phyloP scores from a whole-genome alignment of 1,140 invertebrate species.

The Neoseiulus cucumeris region DNA sequence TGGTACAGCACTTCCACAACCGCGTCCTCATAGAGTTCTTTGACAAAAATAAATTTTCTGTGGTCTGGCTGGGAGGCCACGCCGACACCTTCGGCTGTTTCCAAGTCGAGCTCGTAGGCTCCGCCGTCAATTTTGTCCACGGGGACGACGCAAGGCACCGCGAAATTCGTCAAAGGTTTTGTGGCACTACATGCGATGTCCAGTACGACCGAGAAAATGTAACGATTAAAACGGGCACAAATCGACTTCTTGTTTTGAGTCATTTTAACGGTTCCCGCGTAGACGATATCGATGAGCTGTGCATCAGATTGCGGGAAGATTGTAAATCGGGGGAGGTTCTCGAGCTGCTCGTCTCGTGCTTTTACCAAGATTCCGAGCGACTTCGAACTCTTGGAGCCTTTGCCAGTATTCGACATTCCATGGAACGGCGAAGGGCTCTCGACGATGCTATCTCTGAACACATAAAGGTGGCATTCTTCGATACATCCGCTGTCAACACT shows the following conservation, averaged over 20 bases:
- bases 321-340: not conserved
- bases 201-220: constrained; percentile 5
- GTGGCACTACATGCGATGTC: not conserved
- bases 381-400: not conserved
- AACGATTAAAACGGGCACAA: not conserved
- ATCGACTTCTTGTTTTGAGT: too few relatives aligned
- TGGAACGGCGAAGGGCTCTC: not conserved
- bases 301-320: not conserved
- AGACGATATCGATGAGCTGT: not conserved
- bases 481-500: not conserved
- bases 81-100: not conserved
- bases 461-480: not conserved
- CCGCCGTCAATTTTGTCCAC: not conserved
- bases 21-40: not conserved
- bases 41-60: not conserved
- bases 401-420: not conserved
- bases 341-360: not conserved
- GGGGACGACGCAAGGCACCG: not conserved
- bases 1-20: not conserved
- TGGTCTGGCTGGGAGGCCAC: not conserved
- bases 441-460: not conserved
- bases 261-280: too few relatives aligned
- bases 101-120: not conserved
- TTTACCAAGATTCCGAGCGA: not conserved
- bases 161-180: not conserved